These are phyloP conservation scores for Dromococcyx pavoninus DNA, from an alignment of 2,797 vertebrate species.

Conservation along the genomic window DNA sequence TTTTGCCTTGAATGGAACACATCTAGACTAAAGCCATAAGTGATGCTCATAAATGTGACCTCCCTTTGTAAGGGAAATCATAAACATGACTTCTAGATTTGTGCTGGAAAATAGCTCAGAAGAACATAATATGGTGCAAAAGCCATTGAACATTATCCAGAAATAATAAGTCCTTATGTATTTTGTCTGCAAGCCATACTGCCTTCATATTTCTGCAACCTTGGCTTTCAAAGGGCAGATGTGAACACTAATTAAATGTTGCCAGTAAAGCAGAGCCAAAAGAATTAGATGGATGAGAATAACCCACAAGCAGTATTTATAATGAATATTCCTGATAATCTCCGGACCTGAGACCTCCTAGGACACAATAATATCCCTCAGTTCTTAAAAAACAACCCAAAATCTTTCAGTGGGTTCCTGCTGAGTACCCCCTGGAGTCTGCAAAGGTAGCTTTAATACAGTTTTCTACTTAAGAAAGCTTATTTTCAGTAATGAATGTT, in stretches of 20 bases:
- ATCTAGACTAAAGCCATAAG: background rate
- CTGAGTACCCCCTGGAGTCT: background rate
- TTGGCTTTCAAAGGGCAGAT: constrained; percentile 10
- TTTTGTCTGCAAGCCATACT: background rate
- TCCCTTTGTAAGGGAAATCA: background rate
- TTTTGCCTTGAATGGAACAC: background rate
- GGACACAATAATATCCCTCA: background rate
- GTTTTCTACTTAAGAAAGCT: background rate
- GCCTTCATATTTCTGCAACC: background rate
- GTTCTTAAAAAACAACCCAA: background rate
- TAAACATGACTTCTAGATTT: background rate
- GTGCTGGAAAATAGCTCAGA: background rate
- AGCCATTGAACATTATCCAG: background rate
- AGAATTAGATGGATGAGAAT: background rate
- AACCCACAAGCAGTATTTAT: background rate
- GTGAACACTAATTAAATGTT: background rate
- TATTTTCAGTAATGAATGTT: constrained; percentile 9
- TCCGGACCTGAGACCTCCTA: background rate
- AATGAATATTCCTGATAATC: background rate
- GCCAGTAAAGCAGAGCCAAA: background rate
- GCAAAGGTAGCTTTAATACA: background rate
- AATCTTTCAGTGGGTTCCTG: background rate
- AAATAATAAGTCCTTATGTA: constrained; percentile 30
- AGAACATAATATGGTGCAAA: background rate
- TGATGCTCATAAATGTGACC: background rate